Percentiles rank a stretch among this genome's conserved stretches.
These are phyloP conservation scores for Ophion ventricosus DNA, from an alignment of 2,888 invertebrate species.

Conservation along the genomic window DNA sequence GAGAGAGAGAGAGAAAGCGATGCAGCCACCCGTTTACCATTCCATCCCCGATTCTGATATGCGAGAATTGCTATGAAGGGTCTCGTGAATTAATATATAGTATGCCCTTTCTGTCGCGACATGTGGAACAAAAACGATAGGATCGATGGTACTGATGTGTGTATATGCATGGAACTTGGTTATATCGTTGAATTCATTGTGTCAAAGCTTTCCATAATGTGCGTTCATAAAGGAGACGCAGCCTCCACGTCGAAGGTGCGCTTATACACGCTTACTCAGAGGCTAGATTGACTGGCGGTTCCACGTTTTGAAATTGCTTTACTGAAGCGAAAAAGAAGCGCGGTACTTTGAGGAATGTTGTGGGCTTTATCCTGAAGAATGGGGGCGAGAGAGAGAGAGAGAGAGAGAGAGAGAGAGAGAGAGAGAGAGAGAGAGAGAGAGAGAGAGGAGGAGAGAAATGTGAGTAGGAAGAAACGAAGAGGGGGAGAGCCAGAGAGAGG, in stretches of 20 bases:
- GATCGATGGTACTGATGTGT: constrained; percentile 20
- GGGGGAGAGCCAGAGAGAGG: too few species aligned
- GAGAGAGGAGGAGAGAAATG: too few species aligned
- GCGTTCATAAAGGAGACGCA: neutral
- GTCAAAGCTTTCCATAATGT: constrained; percentile 30
- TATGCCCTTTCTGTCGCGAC: neutral
- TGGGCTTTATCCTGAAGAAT: constrained; percentile 19
- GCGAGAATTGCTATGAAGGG: constrained; percentile 25
- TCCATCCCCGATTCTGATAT: neutral
- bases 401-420: too few species aligned
- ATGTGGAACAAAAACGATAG: constrained; percentile 20
- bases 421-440: too few species aligned
- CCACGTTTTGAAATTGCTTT: constrained; percentile 34
- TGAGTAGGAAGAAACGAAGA: too few species aligned
- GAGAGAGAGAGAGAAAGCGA: constrained; percentile 60
- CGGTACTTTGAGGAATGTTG: constrained; percentile 30
- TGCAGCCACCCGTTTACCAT: constrained; percentile 22
- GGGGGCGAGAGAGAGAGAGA: too few species aligned
- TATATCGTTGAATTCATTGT: neutral
- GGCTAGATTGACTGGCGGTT: constrained; percentile 44
- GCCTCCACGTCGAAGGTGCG: constrained; percentile 12
- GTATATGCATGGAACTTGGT: neutral
- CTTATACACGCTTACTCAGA: constrained; percentile 34
- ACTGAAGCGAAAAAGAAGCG: constrained; percentile 44
- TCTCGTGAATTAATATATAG: constrained; percentile 33